Evolutionary conservation across 1,140 invertebrate species (phyloP).

Genomic region (Harlomillsia oculata): DNA sequence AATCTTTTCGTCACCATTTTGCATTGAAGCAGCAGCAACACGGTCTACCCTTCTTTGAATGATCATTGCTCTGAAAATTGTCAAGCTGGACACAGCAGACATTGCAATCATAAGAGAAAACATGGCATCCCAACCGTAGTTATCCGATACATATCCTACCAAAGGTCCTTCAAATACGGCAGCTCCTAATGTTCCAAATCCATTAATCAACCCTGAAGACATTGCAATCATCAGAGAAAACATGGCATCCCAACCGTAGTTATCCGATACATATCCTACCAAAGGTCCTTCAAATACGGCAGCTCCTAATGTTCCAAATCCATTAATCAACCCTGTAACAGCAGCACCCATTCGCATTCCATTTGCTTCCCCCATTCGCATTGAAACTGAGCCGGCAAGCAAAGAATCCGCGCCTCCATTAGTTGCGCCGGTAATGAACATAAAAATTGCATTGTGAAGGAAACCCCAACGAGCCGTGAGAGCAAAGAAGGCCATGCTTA

Average conservation of each 20-base stretch:
- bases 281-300: slow-evolving; percentile 46
- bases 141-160: slow-evolving; percentile 42
- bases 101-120: slow-evolving; percentile 45
- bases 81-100: slow-evolving; percentile 37
- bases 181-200: too few species aligned
- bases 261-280: slow-evolving; percentile 42
- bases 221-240: slow-evolving; percentile 44
- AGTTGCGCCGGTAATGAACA: slow-evolving; percentile 45
- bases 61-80: slow-evolving; percentile 28
- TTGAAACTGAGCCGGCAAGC: slow-evolving; percentile 42
- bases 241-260: slow-evolving; percentile 47
- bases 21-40: not conserved
- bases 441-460: slow-evolving; percentile 41
- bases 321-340: slow-evolving; percentile 45
- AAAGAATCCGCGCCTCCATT: slow-evolving; percentile 48
- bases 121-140: slow-evolving; percentile 47
- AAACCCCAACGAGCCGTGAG: slow-evolving; percentile 43
- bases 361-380: slow-evolving; percentile 44
- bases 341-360: slow-evolving; percentile 44
- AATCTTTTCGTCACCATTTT: slow-evolving; percentile 16
- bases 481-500: slow-evolving; percentile 42
- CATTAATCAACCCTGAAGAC: too few species aligned
- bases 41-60: slow-evolving; percentile 28
- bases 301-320: slow-evolving; percentile 47
- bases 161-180: slow-evolving; percentile 46